Conservation (phyloP, 2,113 vertebrate species). For the Mastomys coucha region DNA sequence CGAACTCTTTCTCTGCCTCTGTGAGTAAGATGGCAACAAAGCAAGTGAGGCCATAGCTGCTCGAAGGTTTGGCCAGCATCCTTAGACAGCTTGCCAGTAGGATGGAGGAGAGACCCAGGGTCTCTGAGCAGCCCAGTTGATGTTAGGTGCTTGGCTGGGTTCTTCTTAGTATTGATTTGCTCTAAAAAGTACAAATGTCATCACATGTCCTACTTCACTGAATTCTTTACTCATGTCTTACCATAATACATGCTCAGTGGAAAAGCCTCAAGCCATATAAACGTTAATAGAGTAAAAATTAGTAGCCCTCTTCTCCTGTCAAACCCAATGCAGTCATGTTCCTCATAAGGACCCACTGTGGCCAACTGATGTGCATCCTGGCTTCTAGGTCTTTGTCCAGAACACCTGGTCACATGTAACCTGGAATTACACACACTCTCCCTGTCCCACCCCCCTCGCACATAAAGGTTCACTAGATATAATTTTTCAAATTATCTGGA, state of each 20-base stretch:
- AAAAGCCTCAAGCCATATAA: background rate
- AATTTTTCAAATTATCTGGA: slow-evolving; percentile 1
- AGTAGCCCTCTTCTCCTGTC: background rate
- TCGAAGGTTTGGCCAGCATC: background rate
- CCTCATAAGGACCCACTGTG: background rate
- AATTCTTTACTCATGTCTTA: background rate
- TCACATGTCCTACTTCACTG: background rate
- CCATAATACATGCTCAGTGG: background rate
- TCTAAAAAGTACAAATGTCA: slow-evolving; percentile 16
- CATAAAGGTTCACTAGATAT: background rate
- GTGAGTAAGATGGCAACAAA: background rate
- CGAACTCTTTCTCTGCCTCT: background rate
- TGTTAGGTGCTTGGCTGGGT: background rate
- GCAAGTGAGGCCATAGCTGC: background rate
- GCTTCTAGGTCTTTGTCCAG: background rate
- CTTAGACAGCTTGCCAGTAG: background rate
- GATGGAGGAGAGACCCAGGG: background rate
- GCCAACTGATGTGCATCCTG: background rate
- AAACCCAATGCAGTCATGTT: background rate
- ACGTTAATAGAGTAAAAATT: background rate
- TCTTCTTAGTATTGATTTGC: background rate
- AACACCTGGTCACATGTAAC: background rate
- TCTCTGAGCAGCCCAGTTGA: background rate
- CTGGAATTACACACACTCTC: background rate
- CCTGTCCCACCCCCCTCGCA: too few relatives aligned